Evolutionary conservation across 2,113 vertebrate species (phyloP), one percentile per base, ranked within the genome.

Genomic region (Vanacampus margaritifer): DNA sequence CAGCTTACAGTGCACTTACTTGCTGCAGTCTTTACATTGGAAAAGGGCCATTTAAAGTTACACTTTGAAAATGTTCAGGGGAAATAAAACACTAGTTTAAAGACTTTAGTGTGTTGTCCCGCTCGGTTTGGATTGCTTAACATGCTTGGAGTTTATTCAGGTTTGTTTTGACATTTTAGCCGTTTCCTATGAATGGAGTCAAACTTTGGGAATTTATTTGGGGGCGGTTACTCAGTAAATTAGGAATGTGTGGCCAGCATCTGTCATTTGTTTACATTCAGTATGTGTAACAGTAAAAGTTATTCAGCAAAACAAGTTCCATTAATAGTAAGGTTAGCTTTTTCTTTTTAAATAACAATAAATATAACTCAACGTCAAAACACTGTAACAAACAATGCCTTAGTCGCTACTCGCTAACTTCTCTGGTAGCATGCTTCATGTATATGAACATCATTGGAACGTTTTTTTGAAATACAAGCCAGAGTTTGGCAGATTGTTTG

Each of bases 1-100:
- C 67, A 36, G 36, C 60, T 69, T 63, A 75, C 62, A 69, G 69
- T 66, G 68, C 39, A 46, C 70, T 71, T 60, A 37, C 76, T 63
- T 69, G 13, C 2, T 41, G 28, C 6, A 36, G 19, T 60, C 48
- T 45, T 36, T 23, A 39, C 41, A 16, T 26, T 62, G 54, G 32
- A 71, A 68, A 59, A 21, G 50, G 23, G 32, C 24, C 16, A 57
- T 57, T 32, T 70, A 6, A 64, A 70, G 37, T 51, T 21, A 61
- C n/a, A 28, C 64, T 46, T 46, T 8, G 9, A 41, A 78, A 70
- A 78, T 21, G 35, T 37, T 39, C 9, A 39, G 35, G 10, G 37
- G 14, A 24, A 62, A 23, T 14, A 17, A 39, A 60, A 21, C 26
- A 58, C 26, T 19, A 54, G 23, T 24, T 12, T 53, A 23, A 53